Percentiles rank a stretch among this genome's conserved stretches.
These are phyloP conservation scores for Stenichneumon culpator DNA, from an alignment of 2,888 invertebrate species.

Conservation along the genomic window DNA sequence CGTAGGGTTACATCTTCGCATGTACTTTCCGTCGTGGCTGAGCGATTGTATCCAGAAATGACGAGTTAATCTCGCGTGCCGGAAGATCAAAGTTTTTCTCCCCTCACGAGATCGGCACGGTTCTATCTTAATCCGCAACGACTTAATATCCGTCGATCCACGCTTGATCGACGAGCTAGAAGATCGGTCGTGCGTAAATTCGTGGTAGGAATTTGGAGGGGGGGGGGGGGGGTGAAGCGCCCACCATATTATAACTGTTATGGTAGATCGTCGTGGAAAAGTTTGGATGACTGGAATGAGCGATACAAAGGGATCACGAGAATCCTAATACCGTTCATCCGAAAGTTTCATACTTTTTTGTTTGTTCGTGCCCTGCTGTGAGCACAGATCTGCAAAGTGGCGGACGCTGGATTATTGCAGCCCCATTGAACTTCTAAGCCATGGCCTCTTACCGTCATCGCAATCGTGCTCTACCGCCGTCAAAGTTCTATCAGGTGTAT, in stretches of 20 bases:
- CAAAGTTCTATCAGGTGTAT: slow-evolving; percentile 58
- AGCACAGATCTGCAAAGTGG: neutral
- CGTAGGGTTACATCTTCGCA: slow-evolving; percentile 37
- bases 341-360: slow-evolving; percentile 34
- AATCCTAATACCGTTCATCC: neutral
- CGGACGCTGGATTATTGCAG: slow-evolving; percentile 45
- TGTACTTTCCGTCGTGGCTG: slow-evolving; percentile 5
- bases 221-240: slow-evolving; percentile 25
- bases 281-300: slow-evolving; percentile 24
- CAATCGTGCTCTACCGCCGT: slow-evolving; percentile 36
- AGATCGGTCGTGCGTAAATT: slow-evolving; percentile 19
- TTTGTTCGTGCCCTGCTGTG: neutral
- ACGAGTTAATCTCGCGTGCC: slow-evolving; percentile 79
- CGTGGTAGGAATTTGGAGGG: slow-evolving; percentile 14
- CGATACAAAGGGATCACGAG: slow-evolving; percentile 39
- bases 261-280: slow-evolving; percentile 10
- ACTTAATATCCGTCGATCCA: slow-evolving; percentile 76
- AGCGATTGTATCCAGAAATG: slow-evolving; percentile 67
- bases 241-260: slow-evolving; percentile 39
- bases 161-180: neutral
- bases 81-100: slow-evolving; percentile 63
- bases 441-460: slow-evolving; percentile 36
- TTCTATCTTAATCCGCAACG: slow-evolving; percentile 76
- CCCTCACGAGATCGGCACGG: slow-evolving; percentile 59
- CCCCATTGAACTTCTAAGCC: slow-evolving; percentile 46